These are phyloP conservation scores for Drosophila melanogaster DNA, from an alignment of 1,140 invertebrate species.

Conservation along the genomic window Release_6_plus_ISO1_MT NT_033777.3:17445501-17446000, in stretches of 20 bases:
- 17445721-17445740: slow-evolving; percentile 95
- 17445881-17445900: too few species aligned
- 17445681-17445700: slow-evolving; percentile 97
- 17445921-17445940: slow-evolving; percentile 95
- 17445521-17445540: slow-evolving; percentile 23
- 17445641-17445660: slow-evolving; percentile 98
- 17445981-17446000: slow-evolving; percentile 85
- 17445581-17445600: slow-evolving; percentile 96
- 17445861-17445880: too few species aligned
- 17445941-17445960: slow-evolving; percentile 93
- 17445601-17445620: slow-evolving; percentile 94
- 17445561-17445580: slow-evolving; percentile 90
- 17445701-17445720: slow-evolving; percentile 97
- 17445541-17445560: too few species aligned
- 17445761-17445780: slow-evolving; percentile 92
- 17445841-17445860: slow-evolving; percentile 91
- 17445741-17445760: slow-evolving; percentile 97
- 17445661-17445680: slow-evolving; percentile 96
- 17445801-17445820: slow-evolving; percentile 96
- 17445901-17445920: slow-evolving; percentile 90
- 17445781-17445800: slow-evolving; percentile 98
- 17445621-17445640: slow-evolving; percentile 96
- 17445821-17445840: slow-evolving; percentile 96
- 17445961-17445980: slow-evolving; percentile 92
- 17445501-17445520: slow-evolving; percentile 90